Percentiles rank a stretch among this genome's conserved stretches.
Evolutionary conservation across 2,113 vertebrate genomes (phyloP).

Genomic region (Dendrocopos noguchii): DNA sequence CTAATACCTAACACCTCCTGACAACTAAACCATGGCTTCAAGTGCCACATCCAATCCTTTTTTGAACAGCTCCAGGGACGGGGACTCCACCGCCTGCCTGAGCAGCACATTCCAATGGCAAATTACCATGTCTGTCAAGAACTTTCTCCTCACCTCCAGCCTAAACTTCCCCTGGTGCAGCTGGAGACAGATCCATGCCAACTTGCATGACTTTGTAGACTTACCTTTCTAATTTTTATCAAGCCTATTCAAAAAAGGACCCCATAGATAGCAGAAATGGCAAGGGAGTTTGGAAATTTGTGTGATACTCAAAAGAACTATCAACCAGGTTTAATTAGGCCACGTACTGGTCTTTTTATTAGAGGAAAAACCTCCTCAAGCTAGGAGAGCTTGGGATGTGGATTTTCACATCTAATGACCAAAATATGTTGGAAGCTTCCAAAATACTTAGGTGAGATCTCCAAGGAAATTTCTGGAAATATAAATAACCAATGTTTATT

Average conservation of each 20-base stretch:
- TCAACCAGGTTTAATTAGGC: fast-evolving
- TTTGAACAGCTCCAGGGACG: too few species aligned
- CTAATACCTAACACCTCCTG: too few species aligned
- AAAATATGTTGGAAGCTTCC: background rate
- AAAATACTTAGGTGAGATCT: background rate
- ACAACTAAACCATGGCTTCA: too few species aligned
- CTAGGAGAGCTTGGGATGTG: background rate
- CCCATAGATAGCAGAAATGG: background rate
- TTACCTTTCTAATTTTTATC: background rate
- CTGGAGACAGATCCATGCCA: background rate
- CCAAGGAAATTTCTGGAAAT: background rate
- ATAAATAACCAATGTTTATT: background rate
- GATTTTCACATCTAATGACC: background rate
- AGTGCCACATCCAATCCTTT: too few species aligned
- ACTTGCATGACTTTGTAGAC: background rate
- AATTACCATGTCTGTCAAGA: too few species aligned
- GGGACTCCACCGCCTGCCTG: too few species aligned
- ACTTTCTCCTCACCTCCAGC: too few species aligned
- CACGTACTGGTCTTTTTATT: background rate
- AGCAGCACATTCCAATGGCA: too few species aligned
- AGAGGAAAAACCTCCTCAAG: background rate
- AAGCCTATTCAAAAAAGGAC: background rate
- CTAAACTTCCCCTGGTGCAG: too few species aligned
- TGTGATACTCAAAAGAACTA: background rate
- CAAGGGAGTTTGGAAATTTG: background rate